These are phyloP conservation scores for Cecropterus lyciades DNA, from an alignment of 1,140 invertebrate species.

Conservation along the genomic window DNA sequence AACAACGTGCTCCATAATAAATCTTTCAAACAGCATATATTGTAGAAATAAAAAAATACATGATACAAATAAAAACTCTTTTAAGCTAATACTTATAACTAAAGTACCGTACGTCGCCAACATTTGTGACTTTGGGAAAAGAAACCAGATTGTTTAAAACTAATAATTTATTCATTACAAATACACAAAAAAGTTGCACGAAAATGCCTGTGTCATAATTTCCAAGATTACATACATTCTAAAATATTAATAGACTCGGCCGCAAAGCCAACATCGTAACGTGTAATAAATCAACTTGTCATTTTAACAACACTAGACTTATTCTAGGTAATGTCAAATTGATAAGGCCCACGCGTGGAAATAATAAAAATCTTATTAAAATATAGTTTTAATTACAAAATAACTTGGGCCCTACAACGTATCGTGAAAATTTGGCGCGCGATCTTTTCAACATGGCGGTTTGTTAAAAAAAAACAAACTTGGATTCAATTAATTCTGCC, in stretches of 20 bases:
- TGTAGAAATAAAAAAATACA: slow-evolving; percentile 73
- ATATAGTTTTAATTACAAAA: slow-evolving; percentile 47
- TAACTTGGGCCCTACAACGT: slow-evolving; percentile 34
- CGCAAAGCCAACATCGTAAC: slow-evolving; percentile 16
- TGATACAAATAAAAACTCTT: slow-evolving; percentile 65
- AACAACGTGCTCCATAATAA: slow-evolving; percentile 61
- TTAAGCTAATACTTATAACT: slow-evolving; percentile 53
- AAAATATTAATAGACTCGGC: slow-evolving; percentile 41
- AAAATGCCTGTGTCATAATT: slow-evolving; percentile 61
- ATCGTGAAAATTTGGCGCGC: slow-evolving; percentile 14
- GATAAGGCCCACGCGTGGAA: slow-evolving; percentile 47
- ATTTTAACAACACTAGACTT: slow-evolving; percentile 80
- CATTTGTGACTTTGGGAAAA: slow-evolving; percentile 50
- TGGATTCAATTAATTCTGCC: slow-evolving; percentile 28
- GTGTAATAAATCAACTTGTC: slow-evolving; percentile 70
- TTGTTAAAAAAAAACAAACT: slow-evolving; percentile 28
- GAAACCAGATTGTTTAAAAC: slow-evolving; percentile 50
- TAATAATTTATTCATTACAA: slow-evolving; percentile 63
- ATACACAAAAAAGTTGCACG: slow-evolving; percentile 58
- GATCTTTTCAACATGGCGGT: slow-evolving; percentile 40
- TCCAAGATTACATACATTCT: slow-evolving; percentile 54
- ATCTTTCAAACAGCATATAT: slow-evolving; percentile 72
- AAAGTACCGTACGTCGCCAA: slow-evolving; percentile 39
- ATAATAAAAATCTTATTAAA: slow-evolving; percentile 49
- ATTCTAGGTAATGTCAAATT: slow-evolving; percentile 83